Conservation (phyloP, 2,113 vertebrate species). For the Uropsilus gracilis region DNA sequence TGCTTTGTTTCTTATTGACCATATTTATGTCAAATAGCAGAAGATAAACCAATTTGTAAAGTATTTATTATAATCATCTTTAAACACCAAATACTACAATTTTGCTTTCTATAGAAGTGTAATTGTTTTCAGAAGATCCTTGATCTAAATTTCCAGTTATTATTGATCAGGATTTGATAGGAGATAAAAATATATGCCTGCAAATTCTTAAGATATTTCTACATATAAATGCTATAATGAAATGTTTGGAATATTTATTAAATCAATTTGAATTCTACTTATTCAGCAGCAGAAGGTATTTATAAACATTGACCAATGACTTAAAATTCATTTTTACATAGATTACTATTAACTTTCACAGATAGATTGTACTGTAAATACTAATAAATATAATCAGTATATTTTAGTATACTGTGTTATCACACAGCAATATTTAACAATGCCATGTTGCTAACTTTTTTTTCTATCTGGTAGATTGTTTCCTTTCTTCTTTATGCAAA, state of each 20-base stretch:
- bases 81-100: neutral
- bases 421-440: neutral
- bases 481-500: neutral
- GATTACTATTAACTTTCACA: neutral
- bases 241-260: neutral
- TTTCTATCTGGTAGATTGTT: neutral
- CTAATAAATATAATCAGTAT: neutral
- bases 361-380: neutral
- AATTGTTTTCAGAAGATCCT: neutral
- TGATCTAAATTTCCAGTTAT: neutral
- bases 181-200: neutral
- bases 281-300: neutral
- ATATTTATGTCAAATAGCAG: neutral
- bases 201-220: neutral
- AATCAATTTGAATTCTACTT: neutral
- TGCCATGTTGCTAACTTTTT: neutral
- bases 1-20: neutral
- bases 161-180: neutral
- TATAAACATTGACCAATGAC: neutral
- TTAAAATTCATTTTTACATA: neutral
- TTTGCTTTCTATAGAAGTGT: neutral
- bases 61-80: neutral
- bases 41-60: neutral
- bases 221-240: neutral
- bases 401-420: neutral